Evolutionary conservation across 2,888 invertebrate species (phyloP).

Genomic region (Subacronicta megacephala): DNA sequence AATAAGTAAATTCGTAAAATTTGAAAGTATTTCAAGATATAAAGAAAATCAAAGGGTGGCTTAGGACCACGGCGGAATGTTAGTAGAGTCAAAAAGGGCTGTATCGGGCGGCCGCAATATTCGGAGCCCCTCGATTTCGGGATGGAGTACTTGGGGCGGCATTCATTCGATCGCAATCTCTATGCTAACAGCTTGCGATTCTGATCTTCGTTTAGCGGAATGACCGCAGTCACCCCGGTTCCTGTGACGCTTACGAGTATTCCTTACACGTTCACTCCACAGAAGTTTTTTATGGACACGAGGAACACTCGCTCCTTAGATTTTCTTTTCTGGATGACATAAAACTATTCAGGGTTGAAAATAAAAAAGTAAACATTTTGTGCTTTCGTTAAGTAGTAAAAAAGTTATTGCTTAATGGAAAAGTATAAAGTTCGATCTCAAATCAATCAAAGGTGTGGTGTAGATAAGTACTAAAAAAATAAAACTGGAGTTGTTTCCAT

Average conservation of each 20-base stretch:
- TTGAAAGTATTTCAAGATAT: conserved; percentile 72
- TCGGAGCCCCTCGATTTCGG: conserved; percentile 83
- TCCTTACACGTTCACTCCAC: conserved; percentile 87
- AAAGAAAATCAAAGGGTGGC: conserved; percentile 81
- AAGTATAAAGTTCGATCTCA: conserved; percentile 6
- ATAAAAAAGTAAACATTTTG: conserved; percentile 56
- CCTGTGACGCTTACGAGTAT: conserved; percentile 82
- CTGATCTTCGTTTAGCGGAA: conserved; percentile 90
- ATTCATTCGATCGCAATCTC: conserved; percentile 89
- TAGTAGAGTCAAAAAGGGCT: conserved; percentile 81
- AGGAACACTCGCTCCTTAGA: conserved; percentile 76
- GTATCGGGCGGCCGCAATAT: conserved; percentile 85
- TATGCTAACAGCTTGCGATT: conserved; percentile 90
- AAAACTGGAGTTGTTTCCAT: conserved; percentile 56
- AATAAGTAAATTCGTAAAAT: conserved; percentile 69
- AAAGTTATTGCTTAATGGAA: conserved; percentile 28
- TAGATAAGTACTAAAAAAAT: no score
- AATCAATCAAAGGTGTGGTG: conserved; percentile 14
- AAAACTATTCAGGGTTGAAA: conserved; percentile 66
- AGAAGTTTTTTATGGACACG: conserved; percentile 85
- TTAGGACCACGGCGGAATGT: conserved; percentile 78
- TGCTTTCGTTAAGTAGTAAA: conserved; percentile 46
- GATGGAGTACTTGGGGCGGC: conserved; percentile 87
- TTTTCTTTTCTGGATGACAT: conserved; percentile 75
- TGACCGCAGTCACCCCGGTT: conserved; percentile 88